Evolutionary conservation across 2,888 invertebrate genomes (phyloP).

Genomic region (Athalia cordata): DNA sequence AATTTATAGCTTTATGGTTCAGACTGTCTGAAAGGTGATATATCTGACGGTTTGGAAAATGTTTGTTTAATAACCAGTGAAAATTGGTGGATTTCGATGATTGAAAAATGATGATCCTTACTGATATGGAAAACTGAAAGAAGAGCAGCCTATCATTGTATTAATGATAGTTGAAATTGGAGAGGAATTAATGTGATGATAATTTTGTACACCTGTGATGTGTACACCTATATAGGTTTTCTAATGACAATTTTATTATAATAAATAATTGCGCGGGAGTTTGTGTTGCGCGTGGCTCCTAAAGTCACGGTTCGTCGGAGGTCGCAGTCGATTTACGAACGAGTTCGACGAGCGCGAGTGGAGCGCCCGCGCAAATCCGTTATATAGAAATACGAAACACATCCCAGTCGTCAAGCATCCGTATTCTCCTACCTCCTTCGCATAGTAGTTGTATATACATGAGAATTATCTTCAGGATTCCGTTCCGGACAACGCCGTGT

Average conservation of each 20-base stretch:
- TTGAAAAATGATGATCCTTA: no score
- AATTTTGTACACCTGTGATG: no score
- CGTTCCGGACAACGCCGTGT: constrained; percentile 42
- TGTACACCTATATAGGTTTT: not conserved
- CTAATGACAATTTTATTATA: not conserved
- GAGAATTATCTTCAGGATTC: constrained; percentile 38
- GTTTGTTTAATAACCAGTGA: no score
- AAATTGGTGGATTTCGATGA: no score
- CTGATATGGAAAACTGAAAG: no score
- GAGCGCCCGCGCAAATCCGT: constrained; percentile 37
- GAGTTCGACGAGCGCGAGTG: constrained; percentile 37
- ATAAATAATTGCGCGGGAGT: constrained; percentile 5
- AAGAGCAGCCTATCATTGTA: no score
- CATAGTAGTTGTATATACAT: not conserved
- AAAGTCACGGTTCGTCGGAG: constrained; percentile 41
- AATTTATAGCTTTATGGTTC: no score
- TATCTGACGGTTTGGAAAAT: no score
- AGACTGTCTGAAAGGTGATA: no score
- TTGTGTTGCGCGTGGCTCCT: constrained; percentile 10
- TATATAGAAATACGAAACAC: constrained; percentile 46
- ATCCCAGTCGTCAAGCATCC: constrained; percentile 14
- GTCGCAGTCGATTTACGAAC: constrained; percentile 44
- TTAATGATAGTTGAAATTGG: no score
- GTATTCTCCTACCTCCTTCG: not conserved
- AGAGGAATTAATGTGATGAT: no score